Conservation (phyloP, 2,888 invertebrate genomes). For the Tipula helvola region DNA sequence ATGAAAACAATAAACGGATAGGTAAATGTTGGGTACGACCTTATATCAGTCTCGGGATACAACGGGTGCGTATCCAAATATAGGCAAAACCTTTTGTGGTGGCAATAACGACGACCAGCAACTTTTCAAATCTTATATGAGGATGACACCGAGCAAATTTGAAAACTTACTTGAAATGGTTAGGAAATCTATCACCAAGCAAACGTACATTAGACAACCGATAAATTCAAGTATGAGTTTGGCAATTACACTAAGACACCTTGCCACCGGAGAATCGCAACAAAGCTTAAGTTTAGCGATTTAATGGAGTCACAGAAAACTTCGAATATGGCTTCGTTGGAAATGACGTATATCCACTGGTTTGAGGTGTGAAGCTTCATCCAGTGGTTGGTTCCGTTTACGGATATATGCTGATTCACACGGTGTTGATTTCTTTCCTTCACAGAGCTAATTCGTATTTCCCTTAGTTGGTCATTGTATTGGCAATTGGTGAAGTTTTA, state of each 20-base stretch:
- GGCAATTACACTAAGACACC: background rate
- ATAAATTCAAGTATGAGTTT: background rate
- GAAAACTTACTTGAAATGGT: background rate
- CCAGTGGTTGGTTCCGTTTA: too few relatives aligned
- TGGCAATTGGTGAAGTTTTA: too few relatives aligned
- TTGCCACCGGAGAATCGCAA: background rate
- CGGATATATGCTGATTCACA: too few relatives aligned
- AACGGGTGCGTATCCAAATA: background rate
- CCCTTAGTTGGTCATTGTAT: too few relatives aligned
- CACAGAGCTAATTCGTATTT: too few relatives aligned
- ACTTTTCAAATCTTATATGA: background rate
- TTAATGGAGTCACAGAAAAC: too few relatives aligned
- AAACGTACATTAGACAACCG: background rate
- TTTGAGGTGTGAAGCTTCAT: too few relatives aligned
- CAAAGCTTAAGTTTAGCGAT: background rate
- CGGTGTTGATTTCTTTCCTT: too few relatives aligned
- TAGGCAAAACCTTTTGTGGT: background rate
- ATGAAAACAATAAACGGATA: background rate
- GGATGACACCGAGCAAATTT: background rate
- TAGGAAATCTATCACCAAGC: background rate
- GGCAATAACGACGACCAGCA: background rate
- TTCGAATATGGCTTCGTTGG: too few relatives aligned
- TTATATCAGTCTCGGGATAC: background rate
- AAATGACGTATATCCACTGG: too few relatives aligned
- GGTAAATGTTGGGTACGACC: background rate